Percentiles rank a stretch among this genome's conserved stretches.
Evolutionary conservation across 2,888 invertebrate species (phyloP).

Genomic region (Clanis bilineata): DNA sequence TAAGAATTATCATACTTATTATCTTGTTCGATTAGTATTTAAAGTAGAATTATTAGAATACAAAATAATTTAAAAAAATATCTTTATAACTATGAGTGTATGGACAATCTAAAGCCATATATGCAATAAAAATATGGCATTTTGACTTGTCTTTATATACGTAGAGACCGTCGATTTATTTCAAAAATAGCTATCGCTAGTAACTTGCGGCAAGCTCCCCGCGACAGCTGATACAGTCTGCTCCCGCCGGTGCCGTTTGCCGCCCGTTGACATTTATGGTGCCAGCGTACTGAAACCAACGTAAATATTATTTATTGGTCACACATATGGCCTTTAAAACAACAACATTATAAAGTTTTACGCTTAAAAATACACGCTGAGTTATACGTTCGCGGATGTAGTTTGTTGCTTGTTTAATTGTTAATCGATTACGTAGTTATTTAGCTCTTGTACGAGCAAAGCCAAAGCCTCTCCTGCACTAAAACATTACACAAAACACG

Average conservation of each 20-base stretch:
- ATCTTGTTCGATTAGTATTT: no score
- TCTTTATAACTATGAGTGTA: no score
- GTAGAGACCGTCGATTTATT: neutral
- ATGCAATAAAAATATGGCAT: no score
- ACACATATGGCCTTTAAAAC: constrained; percentile 17
- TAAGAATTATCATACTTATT: no score
- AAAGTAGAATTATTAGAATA: no score
- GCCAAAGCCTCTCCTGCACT: no score
- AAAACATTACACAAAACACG: no score
- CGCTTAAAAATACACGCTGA: neutral
- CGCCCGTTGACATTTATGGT: constrained; percentile 61
- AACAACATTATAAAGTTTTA: constrained; percentile 7
- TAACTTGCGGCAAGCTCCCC: constrained; percentile 24
- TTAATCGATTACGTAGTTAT: neutral
- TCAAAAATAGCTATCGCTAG: neutral
- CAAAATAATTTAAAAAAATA: no score
- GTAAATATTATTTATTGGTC: constrained; percentile 50
- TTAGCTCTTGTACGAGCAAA: no score
- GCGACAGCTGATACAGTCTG: constrained; percentile 50
- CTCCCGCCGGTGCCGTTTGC: constrained; percentile 56
- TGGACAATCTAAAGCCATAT: no score
- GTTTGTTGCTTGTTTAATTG: neutral
- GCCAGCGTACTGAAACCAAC: constrained; percentile 39
- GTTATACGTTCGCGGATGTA: neutral
- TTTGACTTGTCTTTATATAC: no score